phyloP scores from a whole-genome alignment of 2,797 vertebrate species.

The Notolabrus celidotus region DNA sequence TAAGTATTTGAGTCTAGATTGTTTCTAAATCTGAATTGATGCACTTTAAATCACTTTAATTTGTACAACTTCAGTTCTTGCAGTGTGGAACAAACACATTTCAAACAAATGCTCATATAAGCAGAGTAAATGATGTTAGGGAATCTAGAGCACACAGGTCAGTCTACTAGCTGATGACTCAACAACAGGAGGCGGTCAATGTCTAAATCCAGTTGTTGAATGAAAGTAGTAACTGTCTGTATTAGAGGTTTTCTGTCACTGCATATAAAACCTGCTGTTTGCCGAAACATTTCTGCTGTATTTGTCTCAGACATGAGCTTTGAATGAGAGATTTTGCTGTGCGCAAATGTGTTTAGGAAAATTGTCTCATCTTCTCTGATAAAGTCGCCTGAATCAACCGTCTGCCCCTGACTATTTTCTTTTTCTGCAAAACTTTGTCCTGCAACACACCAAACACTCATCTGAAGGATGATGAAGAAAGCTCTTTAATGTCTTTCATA shows the following conservation, averaged over 20 bases:
- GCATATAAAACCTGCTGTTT: slow-evolving; percentile 31
- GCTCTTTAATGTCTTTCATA: too few species aligned
- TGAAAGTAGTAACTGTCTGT: background rate
- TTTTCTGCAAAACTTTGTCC: background rate
- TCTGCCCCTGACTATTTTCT: background rate
- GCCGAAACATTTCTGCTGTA: background rate
- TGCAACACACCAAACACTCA: background rate
- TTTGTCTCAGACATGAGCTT: background rate
- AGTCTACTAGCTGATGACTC: background rate
- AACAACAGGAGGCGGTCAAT: too few species aligned
- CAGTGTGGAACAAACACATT: background rate
- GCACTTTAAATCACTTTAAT: background rate
- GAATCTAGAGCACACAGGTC: background rate
- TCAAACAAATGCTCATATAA: background rate
- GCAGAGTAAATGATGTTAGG: background rate
- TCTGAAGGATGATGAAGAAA: too few species aligned
- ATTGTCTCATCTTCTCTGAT: background rate
- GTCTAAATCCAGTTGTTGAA: background rate
- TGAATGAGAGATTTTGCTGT: too few species aligned
- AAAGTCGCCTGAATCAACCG: background rate
- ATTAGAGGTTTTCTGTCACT: slow-evolving; percentile 11
- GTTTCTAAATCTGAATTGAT: background rate
- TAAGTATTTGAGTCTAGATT: background rate
- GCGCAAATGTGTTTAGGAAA: background rate
- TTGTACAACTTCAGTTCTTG: background rate